Evolutionary conservation across 2,888 invertebrate species (phyloP), one percentile per base, ranked within the genome.

Genomic region (Argynnis bischoffii): DNA sequence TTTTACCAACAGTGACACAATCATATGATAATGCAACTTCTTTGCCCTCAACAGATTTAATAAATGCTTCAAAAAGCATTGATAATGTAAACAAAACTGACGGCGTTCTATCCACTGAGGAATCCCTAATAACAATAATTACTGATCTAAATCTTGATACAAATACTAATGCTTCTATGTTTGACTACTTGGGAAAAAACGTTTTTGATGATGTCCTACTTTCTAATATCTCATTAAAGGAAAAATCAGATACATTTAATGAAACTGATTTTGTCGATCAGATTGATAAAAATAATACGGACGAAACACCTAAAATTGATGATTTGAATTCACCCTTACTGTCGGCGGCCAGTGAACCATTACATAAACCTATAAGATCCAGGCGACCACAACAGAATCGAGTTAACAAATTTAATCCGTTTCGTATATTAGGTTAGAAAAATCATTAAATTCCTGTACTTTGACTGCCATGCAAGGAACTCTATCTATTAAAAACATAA

Each of bases 371-470:
- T 14, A 86, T 81, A 60, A 79, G 92, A 61, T 87, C 88, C 47
- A 83, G 91, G 69, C 87, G 90, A 78, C 90, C 89, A 21, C 87
- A 87, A 67, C 84, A 81, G 47, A 89, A 83, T 77, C 81, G 86
- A 78, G 72, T 72, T 63, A 91, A 85, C 77, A 91, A 91, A 82
- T 92, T 92, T 70, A 92, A 91, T 72, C 92, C 92, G 69, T 90
- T 92, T 76, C 91, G 92, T 75, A 91, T 92, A 76, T 82, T 92
- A 87, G 92, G 92, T 81, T 92, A 90, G 77, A 72, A 63, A n/a
- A 66, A 66, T 73, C 31, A 67, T 67, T 66, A 66, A 26, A 64
- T 65, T 69, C 57, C 67, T 71, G 72, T 77, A 75, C 70, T 76
- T 78, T 75, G 79, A 86, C 84, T 84, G 83, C 81, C 82, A 83